Evolutionary conservation across 1,140 invertebrate species (phyloP).

Genomic region (Nasonia vitripennis): DNA sequence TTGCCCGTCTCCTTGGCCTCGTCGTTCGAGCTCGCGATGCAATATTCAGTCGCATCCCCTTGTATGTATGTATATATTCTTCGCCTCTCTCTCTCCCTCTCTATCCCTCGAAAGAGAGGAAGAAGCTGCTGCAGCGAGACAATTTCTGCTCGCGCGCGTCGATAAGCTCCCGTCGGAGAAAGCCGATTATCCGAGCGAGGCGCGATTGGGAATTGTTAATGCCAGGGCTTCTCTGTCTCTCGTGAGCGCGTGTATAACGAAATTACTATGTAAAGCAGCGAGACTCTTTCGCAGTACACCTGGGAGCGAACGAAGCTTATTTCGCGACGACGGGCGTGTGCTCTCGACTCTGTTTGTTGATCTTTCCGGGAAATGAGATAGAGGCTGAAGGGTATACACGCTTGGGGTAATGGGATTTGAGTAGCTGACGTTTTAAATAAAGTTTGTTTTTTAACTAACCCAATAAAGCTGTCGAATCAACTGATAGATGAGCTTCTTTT

Average conservation of each 20-base stretch:
- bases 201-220: constrained; percentile 25
- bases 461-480: constrained; percentile 4
- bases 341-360: neutral
- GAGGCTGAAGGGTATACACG: neutral
- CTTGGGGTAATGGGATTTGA: constrained; percentile 32
- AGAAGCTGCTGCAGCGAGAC: neutral
- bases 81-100: neutral
- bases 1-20: neutral
- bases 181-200: neutral
- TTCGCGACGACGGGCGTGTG: neutral
- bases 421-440: constrained; percentile 8
- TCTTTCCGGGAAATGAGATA: neutral
- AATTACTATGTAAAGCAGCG: constrained; percentile 22
- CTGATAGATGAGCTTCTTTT: neutral
- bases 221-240: neutral
- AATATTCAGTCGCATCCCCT: neutral
- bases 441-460: neutral
- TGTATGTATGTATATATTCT: neutral
- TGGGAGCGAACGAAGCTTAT: constrained; percentile 5
- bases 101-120: neutral
- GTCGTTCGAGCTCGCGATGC: neutral
- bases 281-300: neutral
- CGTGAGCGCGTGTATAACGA: neutral
- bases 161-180: constrained; percentile 18
- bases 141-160: neutral